These are phyloP conservation scores for Cephonodes hylas DNA, from an alignment of 2,888 invertebrate species.

Conservation along the genomic window DNA sequence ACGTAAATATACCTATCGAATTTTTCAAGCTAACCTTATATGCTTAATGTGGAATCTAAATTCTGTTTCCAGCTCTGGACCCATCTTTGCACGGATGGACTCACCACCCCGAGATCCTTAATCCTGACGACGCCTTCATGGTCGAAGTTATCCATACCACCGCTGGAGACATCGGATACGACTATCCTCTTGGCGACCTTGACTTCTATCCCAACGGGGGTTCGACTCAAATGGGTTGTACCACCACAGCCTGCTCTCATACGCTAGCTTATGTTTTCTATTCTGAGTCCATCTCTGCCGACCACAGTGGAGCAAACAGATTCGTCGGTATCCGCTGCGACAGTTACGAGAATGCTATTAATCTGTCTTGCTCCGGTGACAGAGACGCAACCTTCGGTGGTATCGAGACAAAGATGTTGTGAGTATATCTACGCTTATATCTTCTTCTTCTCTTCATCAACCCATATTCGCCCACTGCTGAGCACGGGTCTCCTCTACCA, in stretches of 20 bases:
- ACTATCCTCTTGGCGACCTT: conserved; percentile 59
- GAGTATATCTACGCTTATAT: no score
- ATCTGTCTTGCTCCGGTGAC: conserved; percentile 44
- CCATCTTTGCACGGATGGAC: conserved; percentile 70
- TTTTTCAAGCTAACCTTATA: conserved; percentile 53
- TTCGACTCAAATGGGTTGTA: conserved; percentile 55
- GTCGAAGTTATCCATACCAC: conserved; percentile 71
- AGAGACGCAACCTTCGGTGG: conserved; percentile 59
- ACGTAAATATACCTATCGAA: conserved; percentile 52
- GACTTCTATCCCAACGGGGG: conserved; percentile 75
- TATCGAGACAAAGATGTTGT: conserved; percentile 44
- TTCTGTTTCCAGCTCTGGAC: conserved; percentile 59
- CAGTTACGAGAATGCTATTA: conserved; percentile 45
- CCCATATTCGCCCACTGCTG: no score
- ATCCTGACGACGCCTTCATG: conserved; percentile 47
- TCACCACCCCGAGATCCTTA: conserved; percentile 54
- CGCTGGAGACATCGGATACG: conserved; percentile 58
- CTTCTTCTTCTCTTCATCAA: no score
- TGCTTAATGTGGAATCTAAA: conserved; percentile 65
- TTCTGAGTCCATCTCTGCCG: conserved; percentile 56
- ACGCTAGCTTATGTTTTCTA: conserved; percentile 54
- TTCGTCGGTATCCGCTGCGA: conserved; percentile 65
- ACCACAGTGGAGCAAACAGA: conserved; percentile 29
- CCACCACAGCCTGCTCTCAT: conserved; percentile 52
- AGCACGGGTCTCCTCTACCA: no score